Evolutionary conservation across 2,797 vertebrate genomes (phyloP), one percentile per base, ranked within the genome.

Genomic region (Prionace glauca): DNA sequence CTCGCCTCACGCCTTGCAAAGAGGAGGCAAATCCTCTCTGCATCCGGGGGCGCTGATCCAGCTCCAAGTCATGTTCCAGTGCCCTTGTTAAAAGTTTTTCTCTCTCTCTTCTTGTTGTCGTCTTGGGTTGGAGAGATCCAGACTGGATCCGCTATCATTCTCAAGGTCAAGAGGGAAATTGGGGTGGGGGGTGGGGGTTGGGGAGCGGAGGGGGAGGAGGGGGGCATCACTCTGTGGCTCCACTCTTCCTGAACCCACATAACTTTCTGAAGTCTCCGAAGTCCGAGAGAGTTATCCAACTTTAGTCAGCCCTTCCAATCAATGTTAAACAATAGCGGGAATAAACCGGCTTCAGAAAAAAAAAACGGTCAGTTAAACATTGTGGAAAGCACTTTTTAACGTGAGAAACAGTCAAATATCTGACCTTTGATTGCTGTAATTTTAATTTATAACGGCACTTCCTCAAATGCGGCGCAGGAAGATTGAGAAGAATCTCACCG

Each of bases 401-500:
- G 77, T 95, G 69, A 92, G 11, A 77, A 77, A 50, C 24, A 60
- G 24, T 22, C 29, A 4, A 95, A 95, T 95, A 50, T 95, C 72
- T 77, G 93, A 74, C 69, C 93, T 95, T 71, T 60, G 93, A 60
- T 18, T 24, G 69, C 24, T 26, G 41, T 77, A 60, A 77, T 77
- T 95, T 56, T 72, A 74, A 95, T 72, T 60, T 95, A n/a, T 77
- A 95, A 72, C 77, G 72, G 60, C 56, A 29, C 50, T 74, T 95
- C 50, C 26, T 74, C 41, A 56, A 56, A 50, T 56, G 67, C 14
- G 29, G 69, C 7, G 71, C 29, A 9, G 62, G 41, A 26, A 20
- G 45, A 71, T 56, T 56, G 50, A 41, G 74, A 41, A 60, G 50
- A 71, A 95, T 77, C 45, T 77, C 45, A 77, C 20, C 71, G 56